Base-by-base conservation (phyloP, 2,113 vertebrate species). In the Callithrix jacchus region DNA sequence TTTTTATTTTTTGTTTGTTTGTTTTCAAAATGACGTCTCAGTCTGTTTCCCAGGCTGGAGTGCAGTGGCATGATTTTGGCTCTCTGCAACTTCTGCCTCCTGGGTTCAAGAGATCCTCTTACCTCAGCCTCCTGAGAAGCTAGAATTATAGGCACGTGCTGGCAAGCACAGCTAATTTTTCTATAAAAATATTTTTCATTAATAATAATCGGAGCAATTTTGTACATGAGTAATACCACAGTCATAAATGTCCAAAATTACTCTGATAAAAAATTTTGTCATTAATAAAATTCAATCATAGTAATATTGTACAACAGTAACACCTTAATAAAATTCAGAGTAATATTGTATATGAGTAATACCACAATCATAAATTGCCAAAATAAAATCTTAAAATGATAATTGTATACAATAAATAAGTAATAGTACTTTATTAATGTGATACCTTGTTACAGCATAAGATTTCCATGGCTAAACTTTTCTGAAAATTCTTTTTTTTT, bases 401-500 rank as follows among this genome's bases (percentile, higher is more conserved):
- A 23, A 35, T 37, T 87, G 16, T 90, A 40, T 86, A 16, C 47
- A 64, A 54, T 70, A 49, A 12, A 45, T 66, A 66, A 49, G 61
- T 35, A 25, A 54, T 30, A 27, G 35, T 56, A 35, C 5, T 76
- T 96, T 5, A 82, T 58, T 68, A 40, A 76, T 76, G 8, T 32
- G 16, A 49, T 56, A 49, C 14, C 30, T 91, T 76, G 16, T 76
- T n/a, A 58, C 8, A 61, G 23, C 9, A 8, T 61, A 88, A 49
- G 20, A 25, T 61, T 84, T 86, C 45, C 8, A n/a, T 71, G n/a
- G 1, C 27, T 71, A 1, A 0, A 64, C 17, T 81, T 56, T 92
- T 35, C 87, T 88, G 49, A 82, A 94, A 94, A 76, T 58, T 74
- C 84, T n/a, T 88, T n/a, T n/a, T n/a, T n/a, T n/a, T n/a, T n/a